Evolutionary conservation across 2,888 invertebrate genomes (phyloP).

Genomic region (Dryobota labecula): DNA sequence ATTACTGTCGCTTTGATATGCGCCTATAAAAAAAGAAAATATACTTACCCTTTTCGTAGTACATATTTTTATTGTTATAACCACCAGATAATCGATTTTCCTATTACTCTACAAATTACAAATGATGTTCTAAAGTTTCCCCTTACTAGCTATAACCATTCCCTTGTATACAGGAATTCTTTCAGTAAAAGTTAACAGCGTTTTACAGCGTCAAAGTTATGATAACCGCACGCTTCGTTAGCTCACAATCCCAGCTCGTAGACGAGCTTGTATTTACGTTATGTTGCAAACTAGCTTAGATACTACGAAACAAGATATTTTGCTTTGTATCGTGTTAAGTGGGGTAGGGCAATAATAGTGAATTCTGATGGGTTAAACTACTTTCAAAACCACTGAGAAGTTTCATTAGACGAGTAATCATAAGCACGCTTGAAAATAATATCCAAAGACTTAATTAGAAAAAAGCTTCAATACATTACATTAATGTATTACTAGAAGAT

Average conservation of each 20-base stretch:
- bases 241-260: conserved; percentile 33
- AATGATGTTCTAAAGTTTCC: conserved; percentile 9
- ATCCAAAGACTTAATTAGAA: neutral
- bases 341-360: neutral
- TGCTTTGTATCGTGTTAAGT: neutral
- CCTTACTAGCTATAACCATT: neutral
- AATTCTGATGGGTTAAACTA: too few relatives aligned
- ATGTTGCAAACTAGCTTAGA: conserved; percentile 17
- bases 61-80: neutral
- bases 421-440: neutral
- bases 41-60: neutral
- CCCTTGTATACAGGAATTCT: conserved; percentile 23
- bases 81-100: conserved; percentile 3
- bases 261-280: conserved; percentile 33
- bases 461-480: neutral
- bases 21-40: neutral
- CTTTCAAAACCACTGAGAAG: too few relatives aligned
- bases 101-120: conserved; percentile 6
- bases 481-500: too few relatives aligned
- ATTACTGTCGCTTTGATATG: neutral
- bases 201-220: conserved; percentile 47
- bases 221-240: conserved; percentile 57
- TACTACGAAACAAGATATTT: conserved; percentile 17
- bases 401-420: too few relatives aligned
- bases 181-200: conserved; percentile 45